Evolutionary conservation across 2,888 invertebrate genomes (phyloP).

Genomic region (Allolobophora icterica): DNA sequence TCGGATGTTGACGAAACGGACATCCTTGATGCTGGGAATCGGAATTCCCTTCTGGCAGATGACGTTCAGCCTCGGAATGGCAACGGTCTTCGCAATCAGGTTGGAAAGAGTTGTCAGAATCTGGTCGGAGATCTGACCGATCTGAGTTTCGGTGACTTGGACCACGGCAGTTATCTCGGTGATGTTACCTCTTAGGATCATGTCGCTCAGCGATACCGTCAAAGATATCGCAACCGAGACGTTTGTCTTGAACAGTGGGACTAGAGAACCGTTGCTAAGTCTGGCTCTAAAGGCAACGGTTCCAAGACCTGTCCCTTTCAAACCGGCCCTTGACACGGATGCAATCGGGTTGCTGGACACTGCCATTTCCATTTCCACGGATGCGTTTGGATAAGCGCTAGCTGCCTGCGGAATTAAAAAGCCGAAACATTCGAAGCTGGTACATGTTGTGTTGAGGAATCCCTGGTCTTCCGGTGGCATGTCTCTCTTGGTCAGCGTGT

Average conservation of each 20-base stretch:
- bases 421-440: background rate
- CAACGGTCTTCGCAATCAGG: conserved; percentile 19
- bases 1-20: conserved; percentile 19
- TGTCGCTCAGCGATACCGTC: background rate
- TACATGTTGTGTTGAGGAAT: conserved; percentile 25
- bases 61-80: conserved; percentile 20
- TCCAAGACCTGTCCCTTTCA: background rate
- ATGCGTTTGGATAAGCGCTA: conserved; percentile 26
- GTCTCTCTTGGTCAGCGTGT: conserved; percentile 3
- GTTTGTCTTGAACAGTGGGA: conserved; percentile 14
- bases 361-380: conserved; percentile 29
- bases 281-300: conserved; percentile 3
- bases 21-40: conserved; percentile 18
- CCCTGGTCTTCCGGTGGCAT: conserved; percentile 21
- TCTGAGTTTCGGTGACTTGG: conserved; percentile 15
- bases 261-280: conserved; percentile 25
- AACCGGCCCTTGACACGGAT: background rate
- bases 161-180: background rate
- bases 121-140: background rate
- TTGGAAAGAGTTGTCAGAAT: conserved; percentile 10
- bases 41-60: conserved; percentile 27
- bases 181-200: conserved; percentile 25
- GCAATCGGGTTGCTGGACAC: background rate
- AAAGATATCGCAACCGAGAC: background rate
- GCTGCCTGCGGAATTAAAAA: background rate